Evolutionary conservation across 2,113 vertebrate genomes (phyloP).

Genomic region (Phrynosoma blainvillii): DNA sequence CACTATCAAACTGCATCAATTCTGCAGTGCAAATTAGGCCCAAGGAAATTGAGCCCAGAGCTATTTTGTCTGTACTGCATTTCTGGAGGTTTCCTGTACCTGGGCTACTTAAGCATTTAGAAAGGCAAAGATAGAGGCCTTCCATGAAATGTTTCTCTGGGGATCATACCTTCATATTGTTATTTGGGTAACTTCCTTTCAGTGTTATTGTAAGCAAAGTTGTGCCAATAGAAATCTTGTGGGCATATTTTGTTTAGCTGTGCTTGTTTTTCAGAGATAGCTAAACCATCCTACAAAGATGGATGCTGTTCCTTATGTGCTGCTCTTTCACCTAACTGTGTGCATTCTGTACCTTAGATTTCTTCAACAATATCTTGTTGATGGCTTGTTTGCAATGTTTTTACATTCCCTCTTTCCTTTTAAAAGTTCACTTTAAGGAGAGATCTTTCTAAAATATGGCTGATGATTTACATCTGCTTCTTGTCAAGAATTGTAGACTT

Average conservation of each 20-base stretch:
- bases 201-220: too few relatives aligned
- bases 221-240: neutral
- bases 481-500: slow-evolving; percentile 55
- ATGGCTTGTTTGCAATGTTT: slow-evolving; percentile 22
- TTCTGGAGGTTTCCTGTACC: neutral
- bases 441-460: slow-evolving; percentile 39
- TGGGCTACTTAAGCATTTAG: neutral
- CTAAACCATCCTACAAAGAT: neutral
- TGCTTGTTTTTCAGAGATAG: neutral
- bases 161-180: too few relatives aligned
- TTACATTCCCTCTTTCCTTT: slow-evolving; percentile 34
- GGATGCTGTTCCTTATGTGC: neutral
- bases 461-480: slow-evolving; percentile 58
- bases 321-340: neutral
- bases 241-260: neutral
- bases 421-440: slow-evolving; percentile 46
- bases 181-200: too few relatives aligned
- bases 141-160: too few relatives aligned
- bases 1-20: too few relatives aligned
- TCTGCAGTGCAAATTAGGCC: too few relatives aligned
- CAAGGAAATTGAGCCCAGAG: neutral
- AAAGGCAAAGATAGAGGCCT: neutral
- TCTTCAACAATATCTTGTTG: neutral
- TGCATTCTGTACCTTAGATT: slow-evolving; percentile 14
- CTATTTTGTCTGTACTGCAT: neutral